Percentiles rank a stretch among this genome's conserved stretches.
Conservation (phyloP, 92 coral and sea anemone genomes). For the Zoanthus solanderi region DNA sequence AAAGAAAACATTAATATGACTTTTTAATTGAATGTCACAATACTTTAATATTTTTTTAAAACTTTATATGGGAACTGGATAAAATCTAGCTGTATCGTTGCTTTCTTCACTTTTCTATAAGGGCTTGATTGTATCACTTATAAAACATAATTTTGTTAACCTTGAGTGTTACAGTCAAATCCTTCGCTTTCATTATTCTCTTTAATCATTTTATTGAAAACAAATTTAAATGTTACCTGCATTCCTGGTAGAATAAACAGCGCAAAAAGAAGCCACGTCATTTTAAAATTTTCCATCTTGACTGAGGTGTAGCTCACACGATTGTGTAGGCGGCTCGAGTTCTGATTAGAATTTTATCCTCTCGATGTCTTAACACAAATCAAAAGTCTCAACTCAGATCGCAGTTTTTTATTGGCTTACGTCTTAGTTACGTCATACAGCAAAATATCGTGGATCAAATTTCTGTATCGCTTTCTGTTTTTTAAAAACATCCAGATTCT, state of each 20-base stretch:
- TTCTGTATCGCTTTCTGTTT: neutral
- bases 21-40: no score
- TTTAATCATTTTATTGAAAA: neutral
- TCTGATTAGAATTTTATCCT: neutral
- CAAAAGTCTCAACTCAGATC: neutral
- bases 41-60: no score
- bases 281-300: neutral
- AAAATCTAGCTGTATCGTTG: no score
- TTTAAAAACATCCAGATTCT: neutral
- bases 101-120: no score
- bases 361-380: neutral
- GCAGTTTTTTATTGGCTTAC: slow-evolving; percentile 3
- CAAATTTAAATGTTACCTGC: neutral
- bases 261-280: slow-evolving; percentile 5
- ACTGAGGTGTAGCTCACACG: neutral
- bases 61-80: no score
- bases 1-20: no score
- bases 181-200: no score
- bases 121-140: no score
- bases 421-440: neutral
- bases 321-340: neutral
- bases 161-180: no score
- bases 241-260: neutral
- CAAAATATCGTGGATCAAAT: neutral
- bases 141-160: no score